phyloP scores from a whole-genome alignment of 1,140 invertebrate genomes.

The Melipona quadrifasciata region DNA sequence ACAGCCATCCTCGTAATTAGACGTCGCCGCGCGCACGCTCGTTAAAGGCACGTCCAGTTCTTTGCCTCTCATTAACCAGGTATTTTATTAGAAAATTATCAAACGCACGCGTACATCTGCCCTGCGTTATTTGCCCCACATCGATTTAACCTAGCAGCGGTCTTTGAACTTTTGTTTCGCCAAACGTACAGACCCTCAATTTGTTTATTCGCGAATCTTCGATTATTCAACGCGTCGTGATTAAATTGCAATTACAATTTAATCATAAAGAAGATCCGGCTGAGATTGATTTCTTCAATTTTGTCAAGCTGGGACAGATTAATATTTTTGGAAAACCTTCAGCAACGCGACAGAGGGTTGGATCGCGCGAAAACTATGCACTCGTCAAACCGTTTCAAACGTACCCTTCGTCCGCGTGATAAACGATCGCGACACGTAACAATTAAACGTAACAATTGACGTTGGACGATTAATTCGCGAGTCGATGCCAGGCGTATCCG shows the following conservation, averaged over 20 bases:
- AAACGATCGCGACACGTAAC: slow-evolving; percentile 38
- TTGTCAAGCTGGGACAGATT: neutral
- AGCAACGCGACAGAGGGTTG: too few species aligned
- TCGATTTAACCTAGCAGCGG: neutral
- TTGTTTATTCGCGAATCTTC: neutral
- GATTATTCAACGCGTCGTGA: neutral
- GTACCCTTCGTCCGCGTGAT: slow-evolving; percentile 44
- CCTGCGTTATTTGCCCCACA: neutral
- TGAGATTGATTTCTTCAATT: too few species aligned
- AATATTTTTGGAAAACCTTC: neutral
- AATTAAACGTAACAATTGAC: too few species aligned
- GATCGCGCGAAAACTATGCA: neutral
- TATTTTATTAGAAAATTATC: neutral
- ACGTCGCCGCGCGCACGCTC: neutral
- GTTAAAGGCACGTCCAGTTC: neutral
- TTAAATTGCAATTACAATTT: too few species aligned
- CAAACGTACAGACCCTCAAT: too few species aligned
- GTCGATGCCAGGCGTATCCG: slow-evolving; percentile 58
- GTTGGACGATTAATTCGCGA: slow-evolving; percentile 63
- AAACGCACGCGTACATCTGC: neutral
- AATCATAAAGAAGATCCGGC: too few species aligned
- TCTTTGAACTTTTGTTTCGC: neutral
- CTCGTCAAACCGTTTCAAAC: slow-evolving; percentile 21
- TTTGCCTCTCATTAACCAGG: neutral
- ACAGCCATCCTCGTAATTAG: slow-evolving; percentile 59